Percentiles rank a stretch among this genome's conserved stretches.
Evolutionary conservation across 2,797 vertebrate genomes (phyloP).

Genomic region (Pseudochromis fuscus): DNA sequence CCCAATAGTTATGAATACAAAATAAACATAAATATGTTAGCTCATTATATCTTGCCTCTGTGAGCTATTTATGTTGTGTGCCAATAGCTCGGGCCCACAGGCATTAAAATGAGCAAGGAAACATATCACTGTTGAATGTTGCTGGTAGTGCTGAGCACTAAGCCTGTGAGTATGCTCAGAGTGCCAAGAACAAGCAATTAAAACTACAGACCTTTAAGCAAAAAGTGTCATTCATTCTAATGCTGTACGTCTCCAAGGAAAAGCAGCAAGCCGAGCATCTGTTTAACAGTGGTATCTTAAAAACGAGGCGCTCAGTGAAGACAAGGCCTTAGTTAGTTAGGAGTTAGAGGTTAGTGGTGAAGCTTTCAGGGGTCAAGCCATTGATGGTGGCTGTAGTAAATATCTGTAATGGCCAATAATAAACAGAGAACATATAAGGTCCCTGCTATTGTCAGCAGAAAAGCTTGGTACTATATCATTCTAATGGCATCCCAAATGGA

Average conservation of each 20-base stretch:
- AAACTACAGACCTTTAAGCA: slow-evolving; percentile 47
- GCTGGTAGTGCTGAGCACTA: slow-evolving; percentile 38
- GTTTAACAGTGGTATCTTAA: slow-evolving; percentile 30
- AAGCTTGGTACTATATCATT: slow-evolving; percentile 70
- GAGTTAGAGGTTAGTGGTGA: slow-evolving; percentile 62
- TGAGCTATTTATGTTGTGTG: slow-evolving; percentile 31
- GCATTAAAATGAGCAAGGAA: slow-evolving; percentile 43
- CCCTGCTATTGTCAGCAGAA: slow-evolving; percentile 77
- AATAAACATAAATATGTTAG: slow-evolving; percentile 46
- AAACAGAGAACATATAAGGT: slow-evolving; percentile 75
- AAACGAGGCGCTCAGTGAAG: slow-evolving; percentile 47
- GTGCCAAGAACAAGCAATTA: slow-evolving; percentile 57
- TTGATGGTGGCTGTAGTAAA: slow-evolving; percentile 74
- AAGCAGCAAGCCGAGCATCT: slow-evolving; percentile 32
- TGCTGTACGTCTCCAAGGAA: slow-evolving; percentile 22
- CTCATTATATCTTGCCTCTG: slow-evolving; percentile 32
- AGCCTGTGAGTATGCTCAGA: slow-evolving; percentile 33
- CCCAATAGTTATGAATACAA: slow-evolving; percentile 14
- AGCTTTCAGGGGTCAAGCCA: slow-evolving; percentile 71
- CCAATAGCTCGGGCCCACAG: slow-evolving; percentile 31
- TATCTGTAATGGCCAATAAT: slow-evolving; percentile 78
- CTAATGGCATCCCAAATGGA: slow-evolving; percentile 76
- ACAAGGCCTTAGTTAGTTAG: slow-evolving; percentile 49
- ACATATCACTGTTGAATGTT: slow-evolving; percentile 34
- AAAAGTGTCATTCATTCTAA: slow-evolving; percentile 37